Percentiles rank a stretch among this genome's conserved stretches.
These are phyloP conservation scores for Agrochola lota DNA, from an alignment of 2,888 invertebrate species.

Conservation along the genomic window DNA sequence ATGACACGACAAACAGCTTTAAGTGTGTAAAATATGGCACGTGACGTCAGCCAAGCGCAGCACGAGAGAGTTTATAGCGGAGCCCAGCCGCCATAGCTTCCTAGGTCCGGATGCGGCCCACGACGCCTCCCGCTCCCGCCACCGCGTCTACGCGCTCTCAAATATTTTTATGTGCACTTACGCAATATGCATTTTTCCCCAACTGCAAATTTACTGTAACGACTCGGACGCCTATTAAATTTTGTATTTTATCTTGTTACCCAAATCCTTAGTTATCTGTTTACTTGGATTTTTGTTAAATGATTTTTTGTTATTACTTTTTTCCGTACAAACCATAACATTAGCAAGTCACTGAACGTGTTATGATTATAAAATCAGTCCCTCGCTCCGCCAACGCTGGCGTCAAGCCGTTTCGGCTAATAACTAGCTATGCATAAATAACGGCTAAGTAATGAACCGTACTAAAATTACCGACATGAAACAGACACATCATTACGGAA, in stretches of 20 bases:
- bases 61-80: slow-evolving; percentile 83
- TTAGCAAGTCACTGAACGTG: slow-evolving; percentile 16
- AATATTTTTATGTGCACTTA: slow-evolving; percentile 70
- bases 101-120: slow-evolving; percentile 79
- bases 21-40: slow-evolving; percentile 89
- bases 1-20: slow-evolving; percentile 91
- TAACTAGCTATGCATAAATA: slow-evolving; percentile 63
- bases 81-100: slow-evolving; percentile 66
- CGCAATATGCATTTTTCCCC: slow-evolving; percentile 62
- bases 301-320: background rate
- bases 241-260: slow-evolving; percentile 28
- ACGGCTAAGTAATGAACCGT: slow-evolving; percentile 60
- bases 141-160: slow-evolving; percentile 65
- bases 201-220: slow-evolving; percentile 51
- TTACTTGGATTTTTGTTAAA: background rate
- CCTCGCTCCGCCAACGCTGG: slow-evolving; percentile 18
- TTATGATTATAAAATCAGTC: slow-evolving; percentile 26
- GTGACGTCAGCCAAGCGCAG: slow-evolving; percentile 87
- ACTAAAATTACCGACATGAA: slow-evolving; percentile 66
- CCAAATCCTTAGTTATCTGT: slow-evolving; percentile 20
- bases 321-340: background rate
- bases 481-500: slow-evolving; percentile 65
- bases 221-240: slow-evolving; percentile 43
- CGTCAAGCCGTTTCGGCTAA: slow-evolving; percentile 56
- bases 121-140: slow-evolving; percentile 63